Base-by-base conservation (phyloP, 2,888 invertebrate species). In the Dioctria rufipes region DNA sequence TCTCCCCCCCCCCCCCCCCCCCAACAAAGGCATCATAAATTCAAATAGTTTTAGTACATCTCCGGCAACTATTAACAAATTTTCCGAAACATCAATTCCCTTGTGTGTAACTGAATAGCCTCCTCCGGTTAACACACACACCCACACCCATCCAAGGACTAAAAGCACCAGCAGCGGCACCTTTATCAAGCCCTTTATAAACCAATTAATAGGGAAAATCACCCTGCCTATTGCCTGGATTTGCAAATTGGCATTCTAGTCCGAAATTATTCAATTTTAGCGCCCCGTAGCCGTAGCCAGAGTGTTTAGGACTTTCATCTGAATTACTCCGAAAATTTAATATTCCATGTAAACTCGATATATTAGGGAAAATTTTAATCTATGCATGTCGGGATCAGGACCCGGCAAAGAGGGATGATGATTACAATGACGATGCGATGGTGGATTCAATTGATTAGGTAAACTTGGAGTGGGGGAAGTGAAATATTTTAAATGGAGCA, bases 361-460 rank as follows among this genome's bases (percentile, higher is more conserved):
- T 49, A 69, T 69, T 69, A 69, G 69, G 69, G 69, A 54, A 69
- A 69, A 69, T 69, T 69, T 69, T 69, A 49, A 69, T 69, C 69
- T 51, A 69, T 25, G 25, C 25, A 25, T 11, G 54, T n/a, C 54
- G 11, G 3, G n/a, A 54, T 54, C 46, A 54, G 54, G 54, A 54
- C 25, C 25, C 25, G 2, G 54, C 3, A 25, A 2, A 25, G 25
- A 25, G 25, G 25, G 25, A 25, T 25, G 25, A 25, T 25, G 25
- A 25, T 25, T 25, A 25, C 25, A 25, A 25, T 25, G 25, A 25
- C 25, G 25, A n/a, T n/a, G 25, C 25, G 2, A 25, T 25, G 49
- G 49, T 37, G 69, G 39, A 51, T 69, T 69, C 69, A 69, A 69
- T 69, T 69, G 69, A 69, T 69, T 69, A 69, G 51, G 69, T 69